Evolutionary conservation across 2,113 vertebrate genomes (phyloP).

Genomic region (Solea senegalensis): DNA sequence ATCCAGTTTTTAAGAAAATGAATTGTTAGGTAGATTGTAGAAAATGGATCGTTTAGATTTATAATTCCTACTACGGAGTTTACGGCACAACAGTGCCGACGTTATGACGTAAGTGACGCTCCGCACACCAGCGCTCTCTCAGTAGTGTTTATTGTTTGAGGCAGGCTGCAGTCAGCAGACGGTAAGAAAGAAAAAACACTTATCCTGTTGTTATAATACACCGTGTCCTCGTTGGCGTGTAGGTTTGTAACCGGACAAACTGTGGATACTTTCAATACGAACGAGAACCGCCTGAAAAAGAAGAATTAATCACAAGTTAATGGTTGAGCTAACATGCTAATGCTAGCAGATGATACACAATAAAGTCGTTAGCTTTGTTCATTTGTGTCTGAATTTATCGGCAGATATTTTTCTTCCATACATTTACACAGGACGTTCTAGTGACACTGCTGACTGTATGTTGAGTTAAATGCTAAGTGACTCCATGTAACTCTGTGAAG

Average conservation of each 20-base stretch:
- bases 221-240: too few species aligned
- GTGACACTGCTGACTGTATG: too few species aligned
- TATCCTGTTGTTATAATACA: too few species aligned
- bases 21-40: too few species aligned
- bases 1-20: too few species aligned
- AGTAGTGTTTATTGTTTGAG: conserved; percentile 56
- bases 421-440: not conserved
- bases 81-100: conserved; percentile 11
- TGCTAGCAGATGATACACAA: conserved; percentile 28
- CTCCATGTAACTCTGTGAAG: too few species aligned
- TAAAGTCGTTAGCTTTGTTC: not conserved
- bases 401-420: not conserved
- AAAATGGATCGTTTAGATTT: not conserved
- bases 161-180: conserved; percentile 46
- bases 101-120: conserved; percentile 48
- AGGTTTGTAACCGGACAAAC: too few species aligned
- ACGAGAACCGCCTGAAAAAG: too few species aligned
- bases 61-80: not conserved
- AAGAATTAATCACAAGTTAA: not conserved
- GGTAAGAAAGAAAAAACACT: conserved; percentile 45
- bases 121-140: not conserved
- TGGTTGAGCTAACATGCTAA: conserved; percentile 51
- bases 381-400: not conserved
- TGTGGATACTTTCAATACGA: too few species aligned
- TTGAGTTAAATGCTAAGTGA: too few species aligned